Percentiles rank a stretch among this genome's conserved stretches.
These are phyloP conservation scores for Pandemis cinnamomeana DNA, from an alignment of 2,888 invertebrate genomes.

Conservation along the genomic window DNA sequence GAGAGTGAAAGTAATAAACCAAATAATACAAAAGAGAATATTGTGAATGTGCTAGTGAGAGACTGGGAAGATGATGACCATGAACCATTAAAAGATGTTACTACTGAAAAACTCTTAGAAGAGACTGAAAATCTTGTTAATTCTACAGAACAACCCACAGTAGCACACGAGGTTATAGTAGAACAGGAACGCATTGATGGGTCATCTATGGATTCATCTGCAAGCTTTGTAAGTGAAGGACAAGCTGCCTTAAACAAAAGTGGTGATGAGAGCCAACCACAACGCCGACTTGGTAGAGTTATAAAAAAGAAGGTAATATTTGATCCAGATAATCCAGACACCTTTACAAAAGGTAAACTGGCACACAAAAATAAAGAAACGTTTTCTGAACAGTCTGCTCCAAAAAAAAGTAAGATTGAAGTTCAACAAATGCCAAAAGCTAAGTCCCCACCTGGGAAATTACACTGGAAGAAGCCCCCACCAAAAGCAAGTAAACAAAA, in stretches of 20 bases:
- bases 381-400: conserved; percentile 57
- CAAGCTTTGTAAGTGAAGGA: conserved; percentile 56
- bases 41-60: conserved; percentile 82
- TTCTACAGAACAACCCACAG: conserved; percentile 49
- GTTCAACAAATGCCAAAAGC: conserved; percentile 59
- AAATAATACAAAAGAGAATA: conserved; percentile 59
- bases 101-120: conserved; percentile 48
- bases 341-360: conserved; percentile 75
- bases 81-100: conserved; percentile 59
- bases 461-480: conserved; percentile 78
- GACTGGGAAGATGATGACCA: conserved; percentile 82
- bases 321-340: conserved; percentile 87
- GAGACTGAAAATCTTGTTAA: conserved; percentile 50
- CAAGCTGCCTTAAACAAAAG: conserved; percentile 56
- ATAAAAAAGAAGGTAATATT: conserved; percentile 90
- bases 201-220: conserved; percentile 56
- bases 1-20: conserved; percentile 43
- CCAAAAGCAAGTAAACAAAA: conserved; percentile 80
- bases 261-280: conserved; percentile 67
- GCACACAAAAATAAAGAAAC: conserved; percentile 62
- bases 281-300: conserved; percentile 79
- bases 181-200: conserved; percentile 52
- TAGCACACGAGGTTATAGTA: conserved; percentile 48
- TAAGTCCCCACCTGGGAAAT: conserved; percentile 70
- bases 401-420: conserved; percentile 66